phyloP scores from a whole-genome alignment of 2,797 vertebrate genomes.

The Muscicapa striata region DNA sequence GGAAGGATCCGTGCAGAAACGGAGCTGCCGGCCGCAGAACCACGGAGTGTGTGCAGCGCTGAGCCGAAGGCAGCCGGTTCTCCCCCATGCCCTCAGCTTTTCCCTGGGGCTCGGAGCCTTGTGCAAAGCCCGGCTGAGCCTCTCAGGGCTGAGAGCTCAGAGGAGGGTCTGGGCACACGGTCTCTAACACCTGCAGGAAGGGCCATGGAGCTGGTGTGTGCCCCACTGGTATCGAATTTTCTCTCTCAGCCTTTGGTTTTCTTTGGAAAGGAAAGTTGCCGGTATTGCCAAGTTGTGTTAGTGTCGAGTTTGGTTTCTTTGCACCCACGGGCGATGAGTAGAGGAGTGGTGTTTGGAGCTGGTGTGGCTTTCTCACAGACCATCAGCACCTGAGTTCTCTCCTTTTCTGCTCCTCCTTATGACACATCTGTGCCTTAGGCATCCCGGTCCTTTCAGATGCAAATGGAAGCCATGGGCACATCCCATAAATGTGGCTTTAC shows the following conservation, averaged over 20 bases:
- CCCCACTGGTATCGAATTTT: neutral
- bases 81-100: neutral
- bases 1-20: neutral
- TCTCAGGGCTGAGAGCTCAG: accelerated
- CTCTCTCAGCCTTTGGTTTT: neutral
- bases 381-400: neutral
- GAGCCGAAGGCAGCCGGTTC: neutral
- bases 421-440: neutral
- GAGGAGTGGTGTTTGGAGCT: neutral
- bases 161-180: accelerated
- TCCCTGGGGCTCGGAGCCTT: too few species aligned
- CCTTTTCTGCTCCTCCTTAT: neutral
- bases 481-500: neutral
- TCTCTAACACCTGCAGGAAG: neutral
- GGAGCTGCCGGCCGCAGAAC: neutral
- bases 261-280: neutral
- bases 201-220: neutral
- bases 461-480: neutral
- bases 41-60: accelerated
- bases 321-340: neutral
- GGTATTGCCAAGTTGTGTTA: neutral
- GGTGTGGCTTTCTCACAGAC: neutral
- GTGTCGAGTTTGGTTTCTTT: neutral
- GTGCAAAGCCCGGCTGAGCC: neutral
- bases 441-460: neutral